phyloP scores from a whole-genome alignment of 2,888 invertebrate genomes.

The Drosophila borborema region DNA sequence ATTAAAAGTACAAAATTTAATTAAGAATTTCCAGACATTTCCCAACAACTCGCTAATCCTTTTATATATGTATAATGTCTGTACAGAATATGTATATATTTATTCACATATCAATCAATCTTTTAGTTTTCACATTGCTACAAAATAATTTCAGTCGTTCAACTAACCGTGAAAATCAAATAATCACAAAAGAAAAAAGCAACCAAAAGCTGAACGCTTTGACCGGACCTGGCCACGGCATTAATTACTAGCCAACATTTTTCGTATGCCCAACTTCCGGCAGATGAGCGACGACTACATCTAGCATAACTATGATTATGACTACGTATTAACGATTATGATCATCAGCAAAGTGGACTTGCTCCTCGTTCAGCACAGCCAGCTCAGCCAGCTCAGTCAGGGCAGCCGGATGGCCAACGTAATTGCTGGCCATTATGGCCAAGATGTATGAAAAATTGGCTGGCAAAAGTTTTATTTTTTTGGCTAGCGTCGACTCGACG shows the following conservation, averaged over 20 bases:
- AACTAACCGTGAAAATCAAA: constrained; percentile 72
- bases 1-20: constrained; percentile 17
- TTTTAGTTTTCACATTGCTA: constrained; percentile 5
- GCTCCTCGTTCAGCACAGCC: constrained; percentile 1
- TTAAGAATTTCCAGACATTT: background rate
- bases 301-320: constrained; percentile 40
- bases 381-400: too few species aligned
- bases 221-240: constrained; percentile 29
- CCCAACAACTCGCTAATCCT: constrained; percentile 2
- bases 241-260: constrained; percentile 52
- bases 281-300: constrained; percentile 48
- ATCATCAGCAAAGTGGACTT: constrained; percentile 36
- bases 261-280: constrained; percentile 56
- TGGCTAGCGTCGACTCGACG: constrained; percentile 8
- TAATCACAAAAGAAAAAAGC: constrained; percentile 38
- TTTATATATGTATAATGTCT: background rate
- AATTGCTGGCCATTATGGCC: constrained; percentile 57
- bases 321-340: constrained; percentile 28
- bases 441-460: constrained; percentile 56
- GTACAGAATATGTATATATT: background rate
- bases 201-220: background rate
- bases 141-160: constrained; percentile 10
- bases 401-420: constrained; percentile 48
- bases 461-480: constrained; percentile 27
- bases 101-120: constrained; percentile 7